Evolutionary conservation across 2,113 vertebrate genomes (phyloP), one percentile per base, ranked within the genome.

Genomic region (Paedocypris sp.): DNA sequence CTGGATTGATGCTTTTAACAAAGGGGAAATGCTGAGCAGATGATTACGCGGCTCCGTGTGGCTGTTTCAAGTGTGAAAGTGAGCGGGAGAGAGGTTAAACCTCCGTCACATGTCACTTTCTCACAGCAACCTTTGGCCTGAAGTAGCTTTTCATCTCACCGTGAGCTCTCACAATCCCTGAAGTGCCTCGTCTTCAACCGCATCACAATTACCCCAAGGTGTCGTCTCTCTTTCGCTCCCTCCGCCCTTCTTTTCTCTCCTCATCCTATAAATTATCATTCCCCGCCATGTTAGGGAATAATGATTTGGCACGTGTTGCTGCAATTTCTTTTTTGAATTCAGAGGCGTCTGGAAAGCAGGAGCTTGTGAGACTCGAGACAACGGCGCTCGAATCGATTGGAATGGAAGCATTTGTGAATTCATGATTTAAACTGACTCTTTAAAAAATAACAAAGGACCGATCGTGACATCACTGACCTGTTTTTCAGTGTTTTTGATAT

Each of bases 151-250:
- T 69, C 20, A 69, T 69, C 66, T 66, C 48, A 16, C 48, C 22
- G 28, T 45, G 51, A 54, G 50, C 47, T 57, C 43, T 38, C 5
- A n/a, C 13, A 59, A 63, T 68, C 67, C 59, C 61, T 64, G 41
- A 66, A 61, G 60, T 56, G 57, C 57, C 52, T 65, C 54, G 65
- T 59, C 64, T 60, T 48, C 36, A 41, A 52, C 32, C 19, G 41
- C 51, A 59, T 50, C 53, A 43, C 53, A 64, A 70, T 61, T 58
- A 52, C 59, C 67, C 51, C 41, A 43, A 61, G 59, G 61, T 70
- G 53, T 45, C 43, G 51, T 25, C 33, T 19, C 9, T 52, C 13
- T 32, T 16, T 29, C 45, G 32, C 15, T 19, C 26, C 33, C 7
- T 25, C 9, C 36, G 57, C 15, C 36, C 20, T 31, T 10, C 22